phyloP scores from a whole-genome alignment of 2,888 invertebrate species.

The Exocentrus adspersus region DNA sequence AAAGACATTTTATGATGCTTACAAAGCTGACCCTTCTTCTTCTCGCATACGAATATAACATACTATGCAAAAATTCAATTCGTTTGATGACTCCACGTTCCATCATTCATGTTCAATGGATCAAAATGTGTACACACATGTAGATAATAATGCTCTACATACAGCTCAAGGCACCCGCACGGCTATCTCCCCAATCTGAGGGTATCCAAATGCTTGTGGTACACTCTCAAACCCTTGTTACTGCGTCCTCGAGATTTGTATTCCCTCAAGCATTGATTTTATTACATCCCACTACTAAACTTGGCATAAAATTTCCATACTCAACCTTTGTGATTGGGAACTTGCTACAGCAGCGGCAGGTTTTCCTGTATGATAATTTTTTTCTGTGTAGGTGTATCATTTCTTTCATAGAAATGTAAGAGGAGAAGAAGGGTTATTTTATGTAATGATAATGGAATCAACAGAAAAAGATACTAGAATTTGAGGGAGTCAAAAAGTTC shows the following conservation, averaged over 20 bases:
- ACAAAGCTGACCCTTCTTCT: too few relatives aligned
- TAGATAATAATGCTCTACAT: background rate
- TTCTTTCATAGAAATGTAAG: too few relatives aligned
- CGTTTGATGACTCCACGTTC: too few relatives aligned
- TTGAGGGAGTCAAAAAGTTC: too few relatives aligned
- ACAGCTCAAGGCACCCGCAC: background rate
- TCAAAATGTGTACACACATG: background rate
- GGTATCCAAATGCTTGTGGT: background rate
- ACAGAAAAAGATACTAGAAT: too few relatives aligned
- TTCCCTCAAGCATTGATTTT: background rate
- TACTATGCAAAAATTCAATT: too few relatives aligned
- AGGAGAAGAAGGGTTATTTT: too few relatives aligned
- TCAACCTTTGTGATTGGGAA: background rate
- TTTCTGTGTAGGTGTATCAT: background rate
- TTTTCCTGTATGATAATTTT: too few relatives aligned
- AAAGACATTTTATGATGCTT: too few relatives aligned
- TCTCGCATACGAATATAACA: too few relatives aligned
- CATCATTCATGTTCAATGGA: background rate
- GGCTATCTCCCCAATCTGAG: background rate
- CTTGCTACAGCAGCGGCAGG: too few relatives aligned
- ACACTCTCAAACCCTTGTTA: background rate
- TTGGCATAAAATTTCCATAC: conserved; percentile 3
- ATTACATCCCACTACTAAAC: background rate
- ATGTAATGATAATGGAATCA: too few relatives aligned
- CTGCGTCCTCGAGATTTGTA: conserved; percentile 1